Percentiles rank a stretch among this genome's conserved stretches.
Evolutionary conservation across 2,113 vertebrate species (phyloP).

Genomic region (Gavia stellata): DNA sequence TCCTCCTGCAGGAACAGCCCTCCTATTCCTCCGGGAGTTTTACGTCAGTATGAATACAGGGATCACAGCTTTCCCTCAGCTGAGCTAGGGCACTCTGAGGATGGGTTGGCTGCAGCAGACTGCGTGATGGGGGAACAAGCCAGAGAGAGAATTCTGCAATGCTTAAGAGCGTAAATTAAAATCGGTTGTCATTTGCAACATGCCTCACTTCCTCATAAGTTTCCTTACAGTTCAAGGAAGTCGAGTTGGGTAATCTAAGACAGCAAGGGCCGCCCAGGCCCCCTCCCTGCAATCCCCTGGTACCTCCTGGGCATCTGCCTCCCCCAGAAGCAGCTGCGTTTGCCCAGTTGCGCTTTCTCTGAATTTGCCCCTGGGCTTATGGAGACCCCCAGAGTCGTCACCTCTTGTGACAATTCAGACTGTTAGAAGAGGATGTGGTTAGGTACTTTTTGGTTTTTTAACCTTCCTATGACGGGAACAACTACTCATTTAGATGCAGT

Average conservation of each 20-base stretch:
- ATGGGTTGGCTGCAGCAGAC: accelerated
- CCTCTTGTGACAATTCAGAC: not conserved
- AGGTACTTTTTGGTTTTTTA: not conserved
- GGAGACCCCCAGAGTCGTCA: not conserved
- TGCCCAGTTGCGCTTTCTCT: not conserved
- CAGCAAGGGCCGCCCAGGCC: not conserved
- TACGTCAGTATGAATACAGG: accelerated
- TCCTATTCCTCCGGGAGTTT: not conserved
- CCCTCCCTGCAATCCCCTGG: not conserved
- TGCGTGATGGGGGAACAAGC: accelerated
- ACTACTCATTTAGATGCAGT: accelerated
- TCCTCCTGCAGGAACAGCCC: not conserved
- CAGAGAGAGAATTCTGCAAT: not conserved
- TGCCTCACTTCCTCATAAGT: not conserved
- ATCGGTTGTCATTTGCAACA: not conserved
- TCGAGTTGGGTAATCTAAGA: accelerated
- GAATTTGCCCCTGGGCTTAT: not conserved
- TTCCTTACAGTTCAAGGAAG: not conserved
- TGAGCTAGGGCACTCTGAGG: not conserved
- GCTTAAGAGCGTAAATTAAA: not conserved
- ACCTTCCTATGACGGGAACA: not conserved
- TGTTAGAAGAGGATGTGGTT: not conserved
- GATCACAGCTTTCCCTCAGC: not conserved
- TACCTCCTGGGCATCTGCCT: not conserved
- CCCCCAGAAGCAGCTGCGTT: not conserved